Base-by-base conservation (phyloP, 2,888 invertebrate species). In the Leptopilina drosophilae region DNA sequence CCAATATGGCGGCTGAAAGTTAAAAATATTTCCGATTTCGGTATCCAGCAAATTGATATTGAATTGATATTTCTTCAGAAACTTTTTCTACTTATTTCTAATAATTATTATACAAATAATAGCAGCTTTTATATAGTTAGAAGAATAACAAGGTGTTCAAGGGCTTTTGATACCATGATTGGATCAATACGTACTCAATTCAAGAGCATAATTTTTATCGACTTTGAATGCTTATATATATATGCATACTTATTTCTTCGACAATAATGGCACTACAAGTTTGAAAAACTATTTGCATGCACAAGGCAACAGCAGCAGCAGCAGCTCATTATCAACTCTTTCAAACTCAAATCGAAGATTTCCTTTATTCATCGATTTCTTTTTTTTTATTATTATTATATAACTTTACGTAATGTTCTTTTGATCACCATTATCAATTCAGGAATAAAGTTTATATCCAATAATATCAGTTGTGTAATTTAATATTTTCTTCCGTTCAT, bases 341-440 rank as follows among this genome's bases (percentile, higher is more conserved):
- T 14, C 15, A 14, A 53, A 26, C 20, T 69, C 26, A 56, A 56
- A n/a, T 20, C 62, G 62, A 20, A 62, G 62, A 62, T 9, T 62
- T 62, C 20, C 62, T 62, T 62, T 62, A 15, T 62, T 62, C 62
- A 20, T 20, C 20, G 62, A 64, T 64, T 40, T 64, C 4, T 64
- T 33, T 14, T 20, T 14, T 5, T 8, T 49, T 49, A 2, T 49
- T 49, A 11, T 49, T 49, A 11, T 49, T 49, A 11, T 49, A 11
- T 11, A 6, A 64, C 5, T 33, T 14, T 64, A 12, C 33, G 40
- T n/a, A 64, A 26, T 64, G 5, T 64, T 33, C 26, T 8, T 14
- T 64, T 40, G 15, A 62, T 62, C 62, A 62, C 20, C 6, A 15
- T 4, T 62, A 15, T 9, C 62, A 62, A 62, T 62, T 62, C 5